Evolutionary conservation across 2,113 vertebrate genomes (phyloP).

Genomic region (Pachyramphus minor): DNA sequence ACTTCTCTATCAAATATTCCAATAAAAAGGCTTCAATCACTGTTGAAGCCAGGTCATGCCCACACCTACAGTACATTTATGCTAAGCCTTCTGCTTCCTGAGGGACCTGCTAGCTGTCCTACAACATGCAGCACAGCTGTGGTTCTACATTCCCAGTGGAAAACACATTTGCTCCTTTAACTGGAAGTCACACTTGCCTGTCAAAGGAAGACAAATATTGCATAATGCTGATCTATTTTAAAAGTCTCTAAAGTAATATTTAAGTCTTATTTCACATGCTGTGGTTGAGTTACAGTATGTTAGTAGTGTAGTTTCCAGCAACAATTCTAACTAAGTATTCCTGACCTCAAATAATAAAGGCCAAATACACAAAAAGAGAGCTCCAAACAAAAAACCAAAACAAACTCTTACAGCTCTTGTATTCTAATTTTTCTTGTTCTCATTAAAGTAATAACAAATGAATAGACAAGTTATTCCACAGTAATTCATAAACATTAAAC

Average conservation of each 20-base stretch:
- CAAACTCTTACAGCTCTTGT: background rate
- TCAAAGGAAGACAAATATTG: background rate
- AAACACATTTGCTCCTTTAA: background rate
- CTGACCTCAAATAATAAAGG: background rate
- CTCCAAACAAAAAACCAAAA: background rate
- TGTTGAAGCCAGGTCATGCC: background rate
- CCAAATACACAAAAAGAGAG: background rate
- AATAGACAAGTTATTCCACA: background rate
- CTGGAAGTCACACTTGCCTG: background rate
- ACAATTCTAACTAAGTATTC: background rate
- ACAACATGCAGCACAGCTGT: background rate
- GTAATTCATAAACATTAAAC: background rate
- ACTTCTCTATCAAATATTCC: background rate
- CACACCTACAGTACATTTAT: background rate
- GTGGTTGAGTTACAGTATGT: background rate
- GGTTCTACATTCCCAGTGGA: background rate
- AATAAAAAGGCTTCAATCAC: background rate
- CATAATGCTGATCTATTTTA: too few relatives aligned
- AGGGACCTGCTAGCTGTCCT: background rate
- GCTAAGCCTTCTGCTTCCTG: background rate
- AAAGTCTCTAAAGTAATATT: background rate
- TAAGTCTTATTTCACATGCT: background rate
- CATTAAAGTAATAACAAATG: background rate
- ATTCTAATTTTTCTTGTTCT: background rate
- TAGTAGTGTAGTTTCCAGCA: background rate